Conservation (phyloP, 2,888 invertebrate species). For the Folsomia candida region DNA sequence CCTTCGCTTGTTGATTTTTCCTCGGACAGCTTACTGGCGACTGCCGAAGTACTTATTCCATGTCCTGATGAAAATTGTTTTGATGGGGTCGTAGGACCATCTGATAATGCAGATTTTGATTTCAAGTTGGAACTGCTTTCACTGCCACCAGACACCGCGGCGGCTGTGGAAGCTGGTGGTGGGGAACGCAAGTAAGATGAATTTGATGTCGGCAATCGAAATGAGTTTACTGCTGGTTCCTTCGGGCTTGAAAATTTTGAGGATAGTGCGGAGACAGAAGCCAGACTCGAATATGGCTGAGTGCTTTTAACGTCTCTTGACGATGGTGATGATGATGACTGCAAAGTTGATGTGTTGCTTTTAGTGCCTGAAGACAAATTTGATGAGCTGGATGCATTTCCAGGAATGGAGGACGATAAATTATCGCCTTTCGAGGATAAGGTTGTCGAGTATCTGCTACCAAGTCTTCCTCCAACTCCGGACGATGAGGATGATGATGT, state of each 20-base stretch:
- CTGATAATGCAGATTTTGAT: too few relatives aligned
- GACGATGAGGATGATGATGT: slow-evolving; percentile 5
- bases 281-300: slow-evolving; percentile 10
- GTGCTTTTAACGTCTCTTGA: slow-evolving; percentile 23
- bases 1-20: too few relatives aligned
- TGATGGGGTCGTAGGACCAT: not conserved
- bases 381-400: slow-evolving; percentile 5
- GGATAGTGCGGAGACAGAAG: slow-evolving; percentile 21
- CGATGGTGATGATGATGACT: not conserved
- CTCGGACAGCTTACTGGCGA: not conserved
- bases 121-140: not conserved
- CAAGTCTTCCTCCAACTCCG: slow-evolving; percentile 19
- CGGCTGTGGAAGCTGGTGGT: too few relatives aligned
- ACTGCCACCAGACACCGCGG: too few relatives aligned
- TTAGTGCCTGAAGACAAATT: slow-evolving; percentile 19
- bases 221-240: too few relatives aligned
- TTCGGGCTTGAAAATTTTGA: slow-evolving; percentile 26
- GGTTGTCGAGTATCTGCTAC: slow-evolving; percentile 30
- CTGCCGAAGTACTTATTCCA: too few relatives aligned
- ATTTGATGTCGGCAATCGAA: not conserved
- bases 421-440: slow-evolving; percentile 28
- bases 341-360: slow-evolving; percentile 17
- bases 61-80: too few relatives aligned
- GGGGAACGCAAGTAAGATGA: not conserved
- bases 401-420: slow-evolving; percentile 10